phyloP scores from a whole-genome alignment of 2,888 invertebrate species.

The Zaprionus obscuricornis region DNA sequence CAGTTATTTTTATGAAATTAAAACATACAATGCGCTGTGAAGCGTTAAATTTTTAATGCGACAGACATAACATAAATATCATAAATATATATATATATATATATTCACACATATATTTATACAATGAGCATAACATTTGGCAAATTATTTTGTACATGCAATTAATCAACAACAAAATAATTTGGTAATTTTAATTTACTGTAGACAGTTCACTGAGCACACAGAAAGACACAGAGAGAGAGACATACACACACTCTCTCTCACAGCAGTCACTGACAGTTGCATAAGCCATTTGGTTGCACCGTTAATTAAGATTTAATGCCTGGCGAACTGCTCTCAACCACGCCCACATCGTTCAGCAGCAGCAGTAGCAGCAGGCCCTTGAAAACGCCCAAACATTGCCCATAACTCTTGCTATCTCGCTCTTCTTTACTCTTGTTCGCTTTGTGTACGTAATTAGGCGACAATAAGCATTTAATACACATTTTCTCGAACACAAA shows the following conservation, averaged over 20 bases:
- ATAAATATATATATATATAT: conserved; percentile 15
- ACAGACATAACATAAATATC: conserved; percentile 15
- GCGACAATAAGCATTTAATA: conserved; percentile 80
- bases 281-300: conserved; percentile 41
- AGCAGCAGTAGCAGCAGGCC: too few relatives aligned
- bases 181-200: conserved; percentile 73
- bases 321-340: conserved; percentile 27
- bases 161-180: conserved; percentile 77
- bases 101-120: not conserved
- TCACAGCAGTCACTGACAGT: conserved; percentile 22
- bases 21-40: conserved; percentile 4
- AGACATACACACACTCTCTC: too few relatives aligned
- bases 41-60: conserved; percentile 36
- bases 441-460: conserved; percentile 69
- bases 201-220: conserved; percentile 51
- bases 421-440: not conserved
- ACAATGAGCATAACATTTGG: conserved; percentile 27
- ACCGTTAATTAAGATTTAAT: conserved; percentile 78
- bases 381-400: conserved; percentile 28
- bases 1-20: conserved; percentile 35
- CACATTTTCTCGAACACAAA: conserved; percentile 61
- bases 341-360: conserved; percentile 34
- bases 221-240: conserved; percentile 17
- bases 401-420: conserved; percentile 24
- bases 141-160: conserved; percentile 49